Evolutionary conservation across 2,113 vertebrate species (phyloP).

Genomic region (Aleadryas rufinucha): DNA sequence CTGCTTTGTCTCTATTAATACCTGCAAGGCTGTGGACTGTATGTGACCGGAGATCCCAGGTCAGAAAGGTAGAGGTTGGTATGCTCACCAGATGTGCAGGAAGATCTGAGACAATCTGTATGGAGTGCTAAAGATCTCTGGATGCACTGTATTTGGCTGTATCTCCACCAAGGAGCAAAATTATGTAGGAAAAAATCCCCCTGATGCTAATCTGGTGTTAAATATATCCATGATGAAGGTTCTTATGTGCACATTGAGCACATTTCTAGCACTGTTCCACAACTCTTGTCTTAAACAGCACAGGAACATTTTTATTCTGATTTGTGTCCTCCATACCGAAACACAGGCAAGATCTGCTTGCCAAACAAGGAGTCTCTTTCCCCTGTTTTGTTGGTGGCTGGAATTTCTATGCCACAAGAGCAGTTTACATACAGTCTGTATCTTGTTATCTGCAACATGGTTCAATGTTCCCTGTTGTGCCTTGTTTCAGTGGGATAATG

Average conservation of each 20-base stretch:
- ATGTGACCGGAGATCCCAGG: not conserved
- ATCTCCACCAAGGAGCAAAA: not conserved
- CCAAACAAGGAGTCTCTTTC: not conserved
- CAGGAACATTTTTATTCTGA: not conserved
- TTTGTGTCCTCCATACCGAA: not conserved
- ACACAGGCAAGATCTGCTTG: not conserved
- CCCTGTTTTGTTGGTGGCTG: not conserved
- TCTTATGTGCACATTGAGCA: not conserved
- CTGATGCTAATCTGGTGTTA: not conserved
- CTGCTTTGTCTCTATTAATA: not conserved
- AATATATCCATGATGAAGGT: not conserved
- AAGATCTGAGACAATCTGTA: not conserved
- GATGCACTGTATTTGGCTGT: not conserved
- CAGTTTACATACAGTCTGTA: not conserved
- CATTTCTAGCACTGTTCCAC: not conserved
- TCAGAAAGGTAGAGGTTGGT: not conserved
- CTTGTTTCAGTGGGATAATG: constrained; percentile 15
- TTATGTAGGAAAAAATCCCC: not conserved
- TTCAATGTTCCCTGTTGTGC: not conserved
- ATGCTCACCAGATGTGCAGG: not conserved
- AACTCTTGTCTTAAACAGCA: not conserved
- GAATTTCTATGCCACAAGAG: not conserved
- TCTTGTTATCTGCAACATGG: not conserved
- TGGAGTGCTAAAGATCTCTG: not conserved
- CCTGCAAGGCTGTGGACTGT: not conserved